Evolutionary conservation across 1,140 invertebrate genomes (phyloP), one percentile per base, ranked within the genome.

Genomic region (Thereuonema tuberculata): DNA sequence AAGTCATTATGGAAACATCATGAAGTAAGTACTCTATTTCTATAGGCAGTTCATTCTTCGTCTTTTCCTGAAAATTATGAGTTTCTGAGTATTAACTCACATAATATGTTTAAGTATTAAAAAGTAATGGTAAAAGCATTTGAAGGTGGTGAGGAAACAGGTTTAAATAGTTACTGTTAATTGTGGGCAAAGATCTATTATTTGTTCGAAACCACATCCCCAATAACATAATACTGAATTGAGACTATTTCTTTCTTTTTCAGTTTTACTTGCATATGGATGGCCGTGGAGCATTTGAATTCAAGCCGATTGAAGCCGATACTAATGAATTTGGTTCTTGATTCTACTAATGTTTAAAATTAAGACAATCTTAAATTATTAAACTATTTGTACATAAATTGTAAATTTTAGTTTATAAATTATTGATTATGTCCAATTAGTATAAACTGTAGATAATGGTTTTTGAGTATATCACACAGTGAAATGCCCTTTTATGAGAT

Each of bases 1-100:
- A 92, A 93, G 71, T 95, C 92, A 0, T 75, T 98, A 12, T 98
- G 93, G 94, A 86, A 86, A 71, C 91, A 98, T 77, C 94, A 98
- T 72, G 92, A 96, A 76, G 83, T 85, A 75, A 69, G 65, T 56
- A 43, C n/a, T 9, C 37, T 43, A n/a, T n/a, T 43, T 9, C 9
- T 43, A 12, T 43, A n/a, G 37, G 9, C 9, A 43, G 9, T 43
- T 43, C 9, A 12, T n/a, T n/a, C n/a, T 9, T 43, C n/a, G 37
- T n/a, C 9, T 9, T n/a, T 43, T 43, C n/a, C 9, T 43, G 37
- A 9, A 9, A 43, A n/a, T 43, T 43, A 43, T 12, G 9, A 43
- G 37, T 43, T 43, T n/a, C n/a, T n/a, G n/a, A 43, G 37, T 43
- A 12, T 12, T n/a, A 43, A n/a, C 37, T n/a, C 37, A 43, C 9